Evolutionary conservation across 2,113 vertebrate genomes (phyloP), one percentile per base, ranked within the genome.

Genomic region (Malurus cyaneus): DNA sequence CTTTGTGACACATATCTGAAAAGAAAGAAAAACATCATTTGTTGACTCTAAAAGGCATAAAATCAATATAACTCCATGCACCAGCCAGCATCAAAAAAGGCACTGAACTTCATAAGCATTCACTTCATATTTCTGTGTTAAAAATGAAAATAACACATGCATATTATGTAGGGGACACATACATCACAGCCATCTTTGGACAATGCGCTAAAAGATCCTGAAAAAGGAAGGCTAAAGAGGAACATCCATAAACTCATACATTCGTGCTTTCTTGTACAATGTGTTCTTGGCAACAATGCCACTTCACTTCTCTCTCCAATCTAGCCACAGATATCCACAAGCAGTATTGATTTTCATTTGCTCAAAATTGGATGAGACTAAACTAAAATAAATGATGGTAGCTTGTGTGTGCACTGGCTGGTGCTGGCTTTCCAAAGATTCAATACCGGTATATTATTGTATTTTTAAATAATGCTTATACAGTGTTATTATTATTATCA

Each of bases 1-100:
- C 98, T 99, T 99, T 97, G 99, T 98, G 98, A 99, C 99, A 98
- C 99, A 99, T 99, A 99, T 99, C 99, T 99, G 97, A 94, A 79
- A 83, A 62, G 85, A 61, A 78, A 92, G 57, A 79, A 92, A 94
- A 94, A 70, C 57, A 85, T 84, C 20, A 85, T 53, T 80, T 44
- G 23, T 62, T 81, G 56, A 77, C n/a, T 84, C 23, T 23, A 67
- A 57, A 8, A 46, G 56, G 50, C 46, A 54, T 57, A 54, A 77
- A 46, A n/a, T 74, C 3, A 0, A 0, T 59, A 34, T 17, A 21
- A 61, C 52, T 88, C 36, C n/a, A 54, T 34, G 36, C n/a, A 53
- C 15, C 18, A 87, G 41, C 7, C 70, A 77, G n/a, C 34, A 92
- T 34, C 18, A 84, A 80, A 64, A 65, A 66, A 46, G 8, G 17